A percentile compares a stretch with the other conserved stretches of the same genome.
These are phyloP conservation scores for Phyto melanocephala DNA, from an alignment of 2,888 invertebrate species.

Conservation along the genomic window DNA sequence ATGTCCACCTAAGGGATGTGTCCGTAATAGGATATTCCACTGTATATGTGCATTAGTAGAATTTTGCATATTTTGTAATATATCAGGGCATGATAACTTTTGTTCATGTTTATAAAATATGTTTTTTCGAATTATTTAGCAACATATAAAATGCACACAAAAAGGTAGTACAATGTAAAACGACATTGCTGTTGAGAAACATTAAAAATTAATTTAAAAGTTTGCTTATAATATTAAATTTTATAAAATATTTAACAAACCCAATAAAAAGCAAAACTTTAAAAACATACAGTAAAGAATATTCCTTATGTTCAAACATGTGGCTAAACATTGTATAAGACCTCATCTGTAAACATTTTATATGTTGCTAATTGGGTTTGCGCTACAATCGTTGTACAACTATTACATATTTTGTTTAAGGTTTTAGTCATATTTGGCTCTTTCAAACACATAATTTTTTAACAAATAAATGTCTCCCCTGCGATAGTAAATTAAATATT, in stretches of 20 bases:
- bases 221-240: too few species aligned
- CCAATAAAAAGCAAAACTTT: background rate
- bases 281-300: background rate
- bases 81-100: too few species aligned
- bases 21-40: too few species aligned
- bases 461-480: conserved; percentile 26
- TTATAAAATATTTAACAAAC: background rate
- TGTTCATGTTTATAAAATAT: too few species aligned
- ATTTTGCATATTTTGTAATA: too few species aligned
- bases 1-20: too few species aligned
- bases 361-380: background rate
- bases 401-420: background rate
- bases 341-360: background rate
- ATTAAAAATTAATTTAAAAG: too few species aligned
- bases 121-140: background rate
- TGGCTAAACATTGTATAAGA: background rate
- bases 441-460: conserved; percentile 36
- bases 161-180: background rate
- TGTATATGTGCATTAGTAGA: too few species aligned
- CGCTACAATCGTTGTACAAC: background rate
- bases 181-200: background rate
- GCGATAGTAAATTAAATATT: conserved; percentile 41
- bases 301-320: background rate
- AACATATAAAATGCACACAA: background rate
- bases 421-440: conserved; percentile 36